phyloP scores from a whole-genome alignment of 2,797 vertebrate genomes.

The Molossus alvarezi region DNA sequence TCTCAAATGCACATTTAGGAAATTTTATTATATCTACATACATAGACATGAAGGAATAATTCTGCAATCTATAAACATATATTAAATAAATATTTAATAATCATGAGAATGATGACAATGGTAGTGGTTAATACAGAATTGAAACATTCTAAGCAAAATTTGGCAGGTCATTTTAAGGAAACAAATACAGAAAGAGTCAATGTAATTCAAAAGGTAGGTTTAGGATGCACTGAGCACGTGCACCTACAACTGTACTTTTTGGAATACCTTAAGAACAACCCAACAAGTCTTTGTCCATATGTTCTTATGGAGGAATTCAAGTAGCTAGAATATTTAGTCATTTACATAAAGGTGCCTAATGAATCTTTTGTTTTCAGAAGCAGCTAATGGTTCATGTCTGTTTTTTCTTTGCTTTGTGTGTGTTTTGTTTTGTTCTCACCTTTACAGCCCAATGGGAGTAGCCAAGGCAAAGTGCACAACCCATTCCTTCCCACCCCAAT shows the following conservation, averaged over 20 bases:
- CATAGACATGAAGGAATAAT: neutral
- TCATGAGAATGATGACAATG: neutral
- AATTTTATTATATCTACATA: constrained; percentile 35
- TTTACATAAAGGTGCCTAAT: constrained; percentile 43
- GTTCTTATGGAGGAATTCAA: constrained; percentile 44
- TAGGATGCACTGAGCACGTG: neutral
- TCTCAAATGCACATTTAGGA: constrained; percentile 58
- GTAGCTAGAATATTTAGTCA: constrained; percentile 69
- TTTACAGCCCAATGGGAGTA: constrained; percentile 97
- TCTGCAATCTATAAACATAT: neutral
- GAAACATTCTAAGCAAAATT: neutral
- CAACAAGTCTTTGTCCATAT: constrained; percentile 35
- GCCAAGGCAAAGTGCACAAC: constrained; percentile 99
- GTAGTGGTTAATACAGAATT: neutral
- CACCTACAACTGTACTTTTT: neutral
- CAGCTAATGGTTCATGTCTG: constrained; percentile 76
- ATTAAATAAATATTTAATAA: constrained; percentile 34
- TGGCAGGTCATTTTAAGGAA: neutral
- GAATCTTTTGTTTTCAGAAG: constrained; percentile 71
- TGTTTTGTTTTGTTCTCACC: constrained; percentile 32
- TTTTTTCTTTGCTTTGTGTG: constrained; percentile 82
- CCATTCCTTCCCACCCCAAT: constrained; percentile 99
- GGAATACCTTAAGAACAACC: constrained; percentile 59
- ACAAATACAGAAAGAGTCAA: neutral
- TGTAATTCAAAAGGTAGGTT: neutral